Evolutionary conservation across 2,888 invertebrate genomes (phyloP), one percentile per base, ranked within the genome.

Genomic region (Drosophila recens): DNA sequence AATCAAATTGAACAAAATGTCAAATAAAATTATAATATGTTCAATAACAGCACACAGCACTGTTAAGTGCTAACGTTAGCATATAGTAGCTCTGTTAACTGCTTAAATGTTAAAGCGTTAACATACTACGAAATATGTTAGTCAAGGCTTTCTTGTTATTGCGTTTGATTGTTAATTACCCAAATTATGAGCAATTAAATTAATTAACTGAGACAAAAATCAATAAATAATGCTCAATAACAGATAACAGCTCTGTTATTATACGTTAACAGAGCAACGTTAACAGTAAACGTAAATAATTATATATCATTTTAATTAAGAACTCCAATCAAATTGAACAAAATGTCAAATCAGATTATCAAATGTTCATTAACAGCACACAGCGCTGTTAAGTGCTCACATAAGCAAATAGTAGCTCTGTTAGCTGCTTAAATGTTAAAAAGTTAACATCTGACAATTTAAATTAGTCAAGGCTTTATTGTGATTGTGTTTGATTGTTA

Each of bases 171-270:
- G 57, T 27, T 46, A 57, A 57, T 48, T 13, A 13, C 38, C 17
- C 8, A 48, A 27, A 38, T 38, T 30, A 34, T 11, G n/a, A 5
- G 27, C 36, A 48, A 62, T 69, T 63, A 54, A 40, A 30, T 43
- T 30, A 74, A 76, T 65, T 62, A 62, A 75, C 71, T 71, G 48
- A 75, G 77, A 62, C 49, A 76, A 11, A 49, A 33, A 17, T 1
- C 13, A 13, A 11, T 9, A 15, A 40, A 2, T 20, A 15, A n/a
- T n/a, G 30, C 15, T 15, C 8, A 48, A 10, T 15, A 10, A 48
- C 30, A 48, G 30, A 15, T 10, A 2, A 5, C 8, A 3, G 10
- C 6, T 9, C 45, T 45, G 46, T n/a, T 46, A 46, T n/a, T 0
- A 3, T 1, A 1, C 8, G 4, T 9, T 27, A 30, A 30, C 46